Base-by-base conservation (phyloP, 2,797 vertebrate genomes). In the Sebastes hubbsi region DNA sequence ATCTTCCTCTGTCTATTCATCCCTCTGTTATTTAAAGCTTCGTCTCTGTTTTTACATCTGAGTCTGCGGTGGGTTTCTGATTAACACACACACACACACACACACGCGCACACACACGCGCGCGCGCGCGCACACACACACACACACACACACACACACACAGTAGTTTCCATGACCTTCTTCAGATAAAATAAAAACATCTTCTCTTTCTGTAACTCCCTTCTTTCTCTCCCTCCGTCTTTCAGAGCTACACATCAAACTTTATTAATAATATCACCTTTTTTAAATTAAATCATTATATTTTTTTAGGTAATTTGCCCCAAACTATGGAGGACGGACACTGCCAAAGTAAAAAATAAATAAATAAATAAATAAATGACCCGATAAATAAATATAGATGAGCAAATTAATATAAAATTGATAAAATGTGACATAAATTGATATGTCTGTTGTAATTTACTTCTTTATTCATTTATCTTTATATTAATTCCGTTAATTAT, bases 21-120 rank as follows among this genome's bases (percentile, higher is more conserved):
- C 75, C 54, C 29, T 70, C 84, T 87, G 78, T 74, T 87, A 82
- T 90, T 83, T 9, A 60, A 87, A 81, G 77, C 77, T 60, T 67
- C 61, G 73, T 74, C 77, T 82, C 66, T 89, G 89, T 89, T 93
- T 92, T 91, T 62, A 90, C 87, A 90, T 92, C 84, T 62, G 87
- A 72, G 82, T 83, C 86, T 92, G 90, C 54, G 86, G 87, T 72
- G 52, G 64, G 30, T 42, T 65, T 90, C 82, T 91, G 85, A 91
- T 89, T 78, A 87, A 49, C 69, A 60, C 34, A 70, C 29, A 56
- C 18, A 29, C 64, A 66, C 36, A 27, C 62, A 64, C 36, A 49
- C n/a, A n/a, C n/a, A 29, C 34, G 14, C 80, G 42, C 67, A 22
- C 49, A 22, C 52, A 22, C 52, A 52, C 46, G 54, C 68, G n/a